Evolutionary conservation across 2,888 invertebrate species (phyloP).

Genomic region (Enchytraeus crypticus): DNA sequence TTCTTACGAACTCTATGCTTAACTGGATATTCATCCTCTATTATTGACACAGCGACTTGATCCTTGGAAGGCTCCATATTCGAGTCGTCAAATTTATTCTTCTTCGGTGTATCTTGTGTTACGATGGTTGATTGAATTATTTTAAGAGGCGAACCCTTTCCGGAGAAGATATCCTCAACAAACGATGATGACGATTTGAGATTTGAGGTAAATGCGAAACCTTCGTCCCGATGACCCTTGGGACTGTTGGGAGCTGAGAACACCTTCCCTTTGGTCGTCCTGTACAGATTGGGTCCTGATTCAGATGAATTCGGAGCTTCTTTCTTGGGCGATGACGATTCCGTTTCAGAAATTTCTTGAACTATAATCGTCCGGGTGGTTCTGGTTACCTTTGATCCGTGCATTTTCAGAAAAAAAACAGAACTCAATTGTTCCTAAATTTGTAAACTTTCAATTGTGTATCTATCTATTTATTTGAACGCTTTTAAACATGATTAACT

Average conservation of each 20-base stretch:
- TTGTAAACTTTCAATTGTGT: no score
- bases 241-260: not conserved
- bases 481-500: no score
- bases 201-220: not conserved
- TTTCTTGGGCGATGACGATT: not conserved
- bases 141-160: not conserved
- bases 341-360: slow-evolving; percentile 18
- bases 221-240: not conserved
- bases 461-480: no score
- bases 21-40: no score
- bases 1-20: not conserved
- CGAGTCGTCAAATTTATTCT: not conserved
- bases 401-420: not conserved
- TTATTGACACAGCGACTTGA: no score
- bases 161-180: not conserved
- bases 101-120: not conserved
- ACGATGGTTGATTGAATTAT: not conserved
- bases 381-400: slow-evolving; percentile 5
- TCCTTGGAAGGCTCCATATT: not conserved
- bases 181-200: no score
- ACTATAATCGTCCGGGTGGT: slow-evolving; percentile 19
- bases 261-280: no score
- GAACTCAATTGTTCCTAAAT: no score
- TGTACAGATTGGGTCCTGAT: no score
- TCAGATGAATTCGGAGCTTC: no score